Conservation (phyloP, 2,113 vertebrate genomes). For the Ceuthmochares aereus region DNA sequence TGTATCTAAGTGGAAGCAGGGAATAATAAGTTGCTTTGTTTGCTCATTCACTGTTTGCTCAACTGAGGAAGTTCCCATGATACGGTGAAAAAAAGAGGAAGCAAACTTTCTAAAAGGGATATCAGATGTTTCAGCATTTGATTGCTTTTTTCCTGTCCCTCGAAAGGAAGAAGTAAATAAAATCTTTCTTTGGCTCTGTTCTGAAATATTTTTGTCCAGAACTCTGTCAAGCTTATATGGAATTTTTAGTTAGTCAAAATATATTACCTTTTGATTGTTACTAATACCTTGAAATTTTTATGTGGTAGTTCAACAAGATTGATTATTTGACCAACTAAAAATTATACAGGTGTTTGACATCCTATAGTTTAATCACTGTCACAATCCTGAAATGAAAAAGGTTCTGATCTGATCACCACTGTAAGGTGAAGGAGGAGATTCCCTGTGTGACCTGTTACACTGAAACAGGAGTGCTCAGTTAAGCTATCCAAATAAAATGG, state of each 20-base stretch:
- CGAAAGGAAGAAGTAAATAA: conserved; percentile 58
- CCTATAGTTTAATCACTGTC: background rate
- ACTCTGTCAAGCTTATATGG: conserved; percentile 38
- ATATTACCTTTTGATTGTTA: background rate
- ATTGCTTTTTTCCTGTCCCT: conserved; percentile 19
- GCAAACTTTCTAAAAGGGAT: conserved; percentile 8
- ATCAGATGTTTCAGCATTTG: background rate
- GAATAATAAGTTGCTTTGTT: conserved; percentile 51
- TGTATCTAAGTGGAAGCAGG: conserved; percentile 25
- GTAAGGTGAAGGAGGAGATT: background rate
- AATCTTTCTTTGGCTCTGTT: conserved; percentile 48
- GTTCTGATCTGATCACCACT: background rate
- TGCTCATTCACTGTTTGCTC: conserved; percentile 43
- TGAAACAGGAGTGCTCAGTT: background rate
- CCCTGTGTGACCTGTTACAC: background rate
- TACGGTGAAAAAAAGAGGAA: conserved; percentile 31
- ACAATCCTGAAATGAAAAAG: background rate
- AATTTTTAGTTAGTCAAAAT: background rate
- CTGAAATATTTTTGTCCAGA: conserved; percentile 55
- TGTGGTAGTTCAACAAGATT: background rate
- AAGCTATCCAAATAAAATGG: background rate
- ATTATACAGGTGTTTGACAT: background rate
- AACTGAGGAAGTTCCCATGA: conserved; percentile 31
- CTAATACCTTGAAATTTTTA: background rate
- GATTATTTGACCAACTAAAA: background rate